These are phyloP conservation scores for Spizaetus ornatus DNA, from an alignment of 2,113 vertebrate species.

Conservation along the genomic window DNA sequence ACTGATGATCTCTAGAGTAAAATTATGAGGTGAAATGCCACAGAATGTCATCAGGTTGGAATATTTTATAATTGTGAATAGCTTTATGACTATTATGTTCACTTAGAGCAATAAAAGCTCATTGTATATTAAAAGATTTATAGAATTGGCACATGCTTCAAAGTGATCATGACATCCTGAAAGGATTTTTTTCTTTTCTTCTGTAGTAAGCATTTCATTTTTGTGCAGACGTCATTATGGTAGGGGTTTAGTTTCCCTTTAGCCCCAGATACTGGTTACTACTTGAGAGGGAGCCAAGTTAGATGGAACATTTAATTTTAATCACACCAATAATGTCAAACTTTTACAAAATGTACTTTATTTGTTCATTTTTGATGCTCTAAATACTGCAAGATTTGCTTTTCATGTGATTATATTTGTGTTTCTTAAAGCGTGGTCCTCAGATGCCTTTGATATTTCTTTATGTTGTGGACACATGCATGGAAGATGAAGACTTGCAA, in stretches of 20 bases:
- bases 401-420: background rate
- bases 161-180: background rate
- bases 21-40: background rate
- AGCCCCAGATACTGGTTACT: background rate
- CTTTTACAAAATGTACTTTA: background rate
- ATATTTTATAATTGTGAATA: background rate
- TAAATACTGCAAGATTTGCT: background rate
- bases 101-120: background rate
- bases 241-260: background rate
- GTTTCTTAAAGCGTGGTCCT: conserved; percentile 84
- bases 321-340: no score
- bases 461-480: conserved; percentile 97
- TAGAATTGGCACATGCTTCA: background rate
- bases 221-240: background rate
- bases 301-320: background rate
- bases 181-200: background rate
- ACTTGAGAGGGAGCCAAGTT: background rate
- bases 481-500: conserved; percentile 98
- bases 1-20: background rate
- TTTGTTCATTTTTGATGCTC: background rate
- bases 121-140: background rate
- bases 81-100: background rate
- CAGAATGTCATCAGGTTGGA: background rate
- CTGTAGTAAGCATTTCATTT: background rate
- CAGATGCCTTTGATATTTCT: conserved; percentile 98